phyloP scores from a whole-genome alignment of 2,113 vertebrate species.

The Romanogobio albipinnatus region DNA sequence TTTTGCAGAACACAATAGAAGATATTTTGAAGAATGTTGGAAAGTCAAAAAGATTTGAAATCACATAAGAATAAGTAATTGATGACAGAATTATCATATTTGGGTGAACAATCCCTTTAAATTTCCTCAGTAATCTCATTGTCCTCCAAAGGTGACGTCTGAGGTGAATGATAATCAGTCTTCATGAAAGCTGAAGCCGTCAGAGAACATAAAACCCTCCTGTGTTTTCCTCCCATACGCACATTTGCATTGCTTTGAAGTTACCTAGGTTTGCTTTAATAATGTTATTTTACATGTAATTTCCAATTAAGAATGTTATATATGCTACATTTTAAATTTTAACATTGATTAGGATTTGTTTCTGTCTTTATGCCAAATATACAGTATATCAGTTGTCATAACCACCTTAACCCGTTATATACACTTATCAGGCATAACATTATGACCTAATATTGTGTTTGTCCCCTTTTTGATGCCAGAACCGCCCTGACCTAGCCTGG shows the following conservation, averaged over 20 bases:
- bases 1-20: not conserved
- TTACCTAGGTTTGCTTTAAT: not conserved
- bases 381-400: not conserved
- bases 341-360: no score
- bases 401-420: not conserved
- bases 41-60: not conserved
- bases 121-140: not conserved
- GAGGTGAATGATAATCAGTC: constrained; percentile 35
- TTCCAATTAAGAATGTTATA: not conserved
- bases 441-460: no score
- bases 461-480: no score
- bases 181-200: constrained; percentile 27
- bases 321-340: not conserved
- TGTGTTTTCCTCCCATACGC: not conserved
- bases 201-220: constrained; percentile 13
- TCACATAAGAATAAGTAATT: not conserved
- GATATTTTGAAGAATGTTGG: not conserved
- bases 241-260: constrained; percentile 15
- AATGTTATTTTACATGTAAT: not conserved
- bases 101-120: not conserved
- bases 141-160: constrained; percentile 10
- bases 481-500: no score
- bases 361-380: not conserved
- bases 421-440: no score
- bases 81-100: not conserved